Conservation (phyloP, 2,113 vertebrate species). For the Toxotes chatareus region DNA sequence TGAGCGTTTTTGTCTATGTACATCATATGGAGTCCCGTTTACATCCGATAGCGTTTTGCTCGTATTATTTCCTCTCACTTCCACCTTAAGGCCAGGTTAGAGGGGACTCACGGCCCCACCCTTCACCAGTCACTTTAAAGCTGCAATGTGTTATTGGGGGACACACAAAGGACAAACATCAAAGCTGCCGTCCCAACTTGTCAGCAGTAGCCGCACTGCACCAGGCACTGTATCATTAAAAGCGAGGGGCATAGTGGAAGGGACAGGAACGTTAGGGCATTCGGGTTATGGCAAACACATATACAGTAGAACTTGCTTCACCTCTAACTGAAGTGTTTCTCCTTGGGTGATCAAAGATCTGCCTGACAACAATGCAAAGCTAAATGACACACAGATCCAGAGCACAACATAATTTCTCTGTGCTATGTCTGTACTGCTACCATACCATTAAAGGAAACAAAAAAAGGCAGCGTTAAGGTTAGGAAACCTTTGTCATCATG, state of each 20-base stretch:
- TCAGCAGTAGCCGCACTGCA: slow-evolving; percentile 44
- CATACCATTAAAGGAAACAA: too few species aligned
- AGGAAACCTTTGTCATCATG: too few species aligned
- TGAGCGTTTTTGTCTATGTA: not conserved
- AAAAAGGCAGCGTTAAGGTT: too few species aligned
- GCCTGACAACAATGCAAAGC: not conserved
- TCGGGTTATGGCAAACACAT: slow-evolving; percentile 44
- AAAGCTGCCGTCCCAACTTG: slow-evolving; percentile 53
- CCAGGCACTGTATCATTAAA: slow-evolving; percentile 58
- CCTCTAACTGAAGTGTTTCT: slow-evolving; percentile 25
- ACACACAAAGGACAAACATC: slow-evolving; percentile 72
- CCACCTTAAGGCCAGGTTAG: slow-evolving; percentile 34
- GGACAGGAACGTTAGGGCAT: slow-evolving; percentile 49
- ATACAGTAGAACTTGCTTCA: not conserved
- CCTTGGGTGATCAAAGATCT: slow-evolving; percentile 4
- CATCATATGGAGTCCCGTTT: not conserved
- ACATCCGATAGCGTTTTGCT: not conserved
- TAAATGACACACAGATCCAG: not conserved
- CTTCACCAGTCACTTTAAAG: slow-evolving; percentile 48
- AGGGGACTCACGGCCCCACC: slow-evolving; percentile 40
- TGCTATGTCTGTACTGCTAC: not conserved
- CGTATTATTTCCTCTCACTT: not conserved
- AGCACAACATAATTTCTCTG: not conserved
- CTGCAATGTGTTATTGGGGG: slow-evolving; percentile 49
- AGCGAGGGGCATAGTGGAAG: slow-evolving; percentile 40